Percentiles rank a stretch among this genome's conserved stretches.
phyloP scores from a whole-genome alignment of 2,888 invertebrate species.

The Pachliopta kotzebuea region DNA sequence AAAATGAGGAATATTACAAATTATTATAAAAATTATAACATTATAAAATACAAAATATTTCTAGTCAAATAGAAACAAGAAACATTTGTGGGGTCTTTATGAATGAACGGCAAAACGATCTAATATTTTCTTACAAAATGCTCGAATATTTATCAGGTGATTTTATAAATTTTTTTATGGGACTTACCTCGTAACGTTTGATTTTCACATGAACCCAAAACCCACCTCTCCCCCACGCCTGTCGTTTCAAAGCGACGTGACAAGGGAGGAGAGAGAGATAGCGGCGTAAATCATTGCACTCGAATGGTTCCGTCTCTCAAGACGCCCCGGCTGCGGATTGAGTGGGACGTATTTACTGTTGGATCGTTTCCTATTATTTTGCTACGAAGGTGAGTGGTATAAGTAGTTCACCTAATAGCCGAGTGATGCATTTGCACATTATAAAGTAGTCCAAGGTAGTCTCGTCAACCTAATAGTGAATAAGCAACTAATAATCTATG shows the following conservation, averaged over 20 bases:
- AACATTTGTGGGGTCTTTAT: too few species aligned
- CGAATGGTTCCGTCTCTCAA: slow-evolving; percentile 35
- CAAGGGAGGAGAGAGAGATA: slow-evolving; percentile 37
- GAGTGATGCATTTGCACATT: too few species aligned
- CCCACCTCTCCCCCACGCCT: slow-evolving; percentile 24
- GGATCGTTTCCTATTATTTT: background rate
- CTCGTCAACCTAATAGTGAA: too few species aligned
- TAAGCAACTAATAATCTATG: too few species aligned
- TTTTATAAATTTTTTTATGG: slow-evolving; percentile 1
- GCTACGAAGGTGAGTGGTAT: background rate
- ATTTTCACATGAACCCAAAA: slow-evolving; percentile 18
- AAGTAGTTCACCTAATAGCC: too few species aligned
- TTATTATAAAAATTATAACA: too few species aligned
- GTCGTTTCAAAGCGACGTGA: slow-evolving; percentile 42
- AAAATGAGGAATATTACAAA: too few species aligned
- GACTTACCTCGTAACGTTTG: slow-evolving; percentile 15
- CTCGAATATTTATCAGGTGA: slow-evolving; percentile 8
- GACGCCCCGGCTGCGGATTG: slow-evolving; percentile 29
- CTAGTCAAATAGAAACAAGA: too few species aligned
- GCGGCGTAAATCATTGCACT: slow-evolving; percentile 39
- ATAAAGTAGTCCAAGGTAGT: too few species aligned
- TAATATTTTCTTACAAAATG: too few species aligned
- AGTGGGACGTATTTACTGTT: slow-evolving; percentile 23
- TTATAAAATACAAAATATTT: too few species aligned
- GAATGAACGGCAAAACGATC: too few species aligned